Evolutionary conservation across 2,888 invertebrate species (phyloP).

Genomic region (Tromatobia lineatoria): DNA sequence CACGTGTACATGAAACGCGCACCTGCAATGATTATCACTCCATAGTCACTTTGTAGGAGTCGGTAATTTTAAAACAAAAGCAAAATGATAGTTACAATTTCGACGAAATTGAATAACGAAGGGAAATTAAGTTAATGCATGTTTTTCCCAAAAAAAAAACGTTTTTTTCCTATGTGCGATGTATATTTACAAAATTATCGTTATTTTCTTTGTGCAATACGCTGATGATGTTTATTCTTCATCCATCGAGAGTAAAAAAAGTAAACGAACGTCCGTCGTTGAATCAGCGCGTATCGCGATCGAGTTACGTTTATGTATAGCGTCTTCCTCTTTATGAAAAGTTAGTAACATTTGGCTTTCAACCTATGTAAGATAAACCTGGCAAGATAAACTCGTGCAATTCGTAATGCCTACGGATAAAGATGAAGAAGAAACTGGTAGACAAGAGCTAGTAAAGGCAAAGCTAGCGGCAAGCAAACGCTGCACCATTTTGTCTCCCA

Average conservation of each 20-base stretch:
- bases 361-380: slow-evolving; percentile 71
- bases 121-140: background rate
- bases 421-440: background rate
- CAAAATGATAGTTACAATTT: background rate
- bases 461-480: background rate
- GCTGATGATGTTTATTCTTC: slow-evolving; percentile 1
- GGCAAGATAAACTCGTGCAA: slow-evolving; percentile 77
- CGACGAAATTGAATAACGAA: background rate
- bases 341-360: slow-evolving; percentile 69
- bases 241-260: slow-evolving; percentile 1
- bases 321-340: slow-evolving; percentile 57
- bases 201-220: slow-evolving; percentile 22
- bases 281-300: slow-evolving; percentile 5
- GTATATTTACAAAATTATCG: slow-evolving; percentile 20
- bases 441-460: background rate
- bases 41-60: slow-evolving; percentile 27
- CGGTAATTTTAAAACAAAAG: background rate
- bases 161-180: slow-evolving; percentile 10
- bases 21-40: slow-evolving; percentile 27
- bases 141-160: background rate
- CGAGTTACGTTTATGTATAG: slow-evolving; percentile 21
- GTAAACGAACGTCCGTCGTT: slow-evolving; percentile 21
- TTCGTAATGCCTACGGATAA: slow-evolving; percentile 52
- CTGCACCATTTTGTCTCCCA: background rate
- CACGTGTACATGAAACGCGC: background rate